Conservation (phyloP, 2,797 vertebrate species). For the Coracias cyanogaster region DNA sequence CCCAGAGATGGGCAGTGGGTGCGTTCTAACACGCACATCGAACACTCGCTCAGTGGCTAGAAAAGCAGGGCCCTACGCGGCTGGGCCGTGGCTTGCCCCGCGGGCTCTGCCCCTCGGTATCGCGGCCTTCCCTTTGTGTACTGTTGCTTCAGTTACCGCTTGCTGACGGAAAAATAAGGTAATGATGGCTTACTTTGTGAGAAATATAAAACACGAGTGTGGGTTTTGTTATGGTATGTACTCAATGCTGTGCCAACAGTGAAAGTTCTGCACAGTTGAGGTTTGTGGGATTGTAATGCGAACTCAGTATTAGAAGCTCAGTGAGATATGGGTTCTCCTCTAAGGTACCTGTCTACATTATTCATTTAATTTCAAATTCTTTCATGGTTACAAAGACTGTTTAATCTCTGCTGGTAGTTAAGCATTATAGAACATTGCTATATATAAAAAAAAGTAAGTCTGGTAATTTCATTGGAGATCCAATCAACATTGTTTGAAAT, state of each 20-base stretch:
- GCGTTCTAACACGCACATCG: background rate
- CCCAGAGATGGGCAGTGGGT: fast-evolving
- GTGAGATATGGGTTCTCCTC: background rate
- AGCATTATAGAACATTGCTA: background rate
- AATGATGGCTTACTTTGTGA: background rate
- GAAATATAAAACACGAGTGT: fast-evolving
- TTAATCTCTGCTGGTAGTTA: background rate
- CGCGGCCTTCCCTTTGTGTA: background rate
- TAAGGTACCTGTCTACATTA: background rate
- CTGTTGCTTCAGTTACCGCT: background rate
- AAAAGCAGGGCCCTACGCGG: fast-evolving
- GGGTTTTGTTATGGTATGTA: background rate
- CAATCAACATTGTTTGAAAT: background rate
- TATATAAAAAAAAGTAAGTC: background rate
- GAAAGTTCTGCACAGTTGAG: background rate
- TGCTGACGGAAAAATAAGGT: background rate
- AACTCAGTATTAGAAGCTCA: background rate
- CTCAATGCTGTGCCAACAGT: background rate
- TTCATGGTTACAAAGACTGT: background rate
- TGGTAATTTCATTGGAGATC: background rate
- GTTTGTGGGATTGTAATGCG: fast-evolving
- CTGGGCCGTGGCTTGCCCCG: background rate
- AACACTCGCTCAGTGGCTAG: fast-evolving
- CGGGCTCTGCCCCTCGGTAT: fast-evolving
- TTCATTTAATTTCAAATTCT: background rate